Evolutionary conservation across 2,797 vertebrate genomes (phyloP).

Genomic region (Parotocinclus haroldoi): DNA sequence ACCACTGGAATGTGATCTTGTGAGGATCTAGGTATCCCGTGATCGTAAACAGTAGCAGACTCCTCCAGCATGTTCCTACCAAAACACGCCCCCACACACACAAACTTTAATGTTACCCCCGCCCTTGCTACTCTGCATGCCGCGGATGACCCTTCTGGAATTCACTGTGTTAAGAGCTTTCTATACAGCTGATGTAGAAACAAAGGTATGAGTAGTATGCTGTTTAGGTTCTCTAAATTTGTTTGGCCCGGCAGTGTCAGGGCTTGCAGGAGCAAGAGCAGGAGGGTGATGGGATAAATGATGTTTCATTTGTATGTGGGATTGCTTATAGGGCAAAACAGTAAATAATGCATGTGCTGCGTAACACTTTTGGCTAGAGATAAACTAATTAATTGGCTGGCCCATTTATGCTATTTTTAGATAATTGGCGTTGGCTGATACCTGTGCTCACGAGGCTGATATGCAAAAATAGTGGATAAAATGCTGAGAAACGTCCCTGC

Average conservation of each 20-base stretch:
- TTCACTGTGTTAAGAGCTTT: slow-evolving; percentile 6
- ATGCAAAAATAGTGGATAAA: no score
- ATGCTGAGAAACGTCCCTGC: no score
- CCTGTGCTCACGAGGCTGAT: no score
- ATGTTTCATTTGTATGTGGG: not conserved
- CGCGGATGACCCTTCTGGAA: not conserved
- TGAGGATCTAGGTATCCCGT: slow-evolving; percentile 11
- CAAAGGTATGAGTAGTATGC: slow-evolving; percentile 11
- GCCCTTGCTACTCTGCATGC: not conserved
- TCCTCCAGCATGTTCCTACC: not conserved
- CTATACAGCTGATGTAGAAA: slow-evolving; percentile 8
- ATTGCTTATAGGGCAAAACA: no score
- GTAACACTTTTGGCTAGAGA: not conserved
- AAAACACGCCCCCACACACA: slow-evolving; percentile 1
- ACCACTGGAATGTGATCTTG: slow-evolving; percentile 16
- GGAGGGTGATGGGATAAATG: slow-evolving; percentile 16
- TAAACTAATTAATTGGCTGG: no score
- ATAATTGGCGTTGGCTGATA: no score
- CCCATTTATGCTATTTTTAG: no score
- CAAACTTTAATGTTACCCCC: not conserved
- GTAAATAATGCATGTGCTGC: no score
- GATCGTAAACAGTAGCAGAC: slow-evolving; percentile 31
- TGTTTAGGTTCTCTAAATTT: slow-evolving; percentile 24
- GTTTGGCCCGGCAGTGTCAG: slow-evolving; percentile 22
- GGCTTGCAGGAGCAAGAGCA: not conserved